A percentile compares a stretch with the other conserved stretches of the same genome.
Conservation (phyloP, 2,797 vertebrate genomes). For the Muraenolepis orangiensis region DNA sequence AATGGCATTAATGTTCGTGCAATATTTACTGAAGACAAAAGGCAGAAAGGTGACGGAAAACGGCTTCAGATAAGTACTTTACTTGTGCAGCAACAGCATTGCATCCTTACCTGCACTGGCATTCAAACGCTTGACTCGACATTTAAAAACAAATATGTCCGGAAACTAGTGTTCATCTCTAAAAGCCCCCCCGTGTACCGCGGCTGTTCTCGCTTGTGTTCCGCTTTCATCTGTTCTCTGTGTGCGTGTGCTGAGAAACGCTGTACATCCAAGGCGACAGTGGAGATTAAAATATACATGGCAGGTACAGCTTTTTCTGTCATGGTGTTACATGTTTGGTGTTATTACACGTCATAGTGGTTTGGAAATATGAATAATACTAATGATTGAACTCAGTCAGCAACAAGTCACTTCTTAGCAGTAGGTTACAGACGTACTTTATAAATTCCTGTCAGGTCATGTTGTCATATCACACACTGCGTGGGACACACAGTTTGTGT, state of each 20-base stretch:
- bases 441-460: slow-evolving; percentile 31
- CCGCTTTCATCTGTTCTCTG: slow-evolving; percentile 24
- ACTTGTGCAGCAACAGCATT: background rate
- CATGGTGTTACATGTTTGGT: background rate
- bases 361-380: no score
- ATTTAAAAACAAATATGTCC: slow-evolving; percentile 48
- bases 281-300: no score
- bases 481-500: background rate
- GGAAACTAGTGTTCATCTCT: slow-evolving; percentile 48
- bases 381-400: no score
- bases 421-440: background rate
- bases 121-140: background rate
- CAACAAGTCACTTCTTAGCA: no score
- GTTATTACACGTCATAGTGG: background rate
- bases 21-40: background rate
- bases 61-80: background rate
- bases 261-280: background rate
- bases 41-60: background rate
- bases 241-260: background rate
- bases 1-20: background rate
- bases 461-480: slow-evolving; percentile 20
- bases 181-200: slow-evolving; percentile 19
- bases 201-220: slow-evolving; percentile 28
- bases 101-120: background rate
- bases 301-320: no score